phyloP scores from a whole-genome alignment of 2,113 vertebrate species.

The Cinclus mexicanus region DNA sequence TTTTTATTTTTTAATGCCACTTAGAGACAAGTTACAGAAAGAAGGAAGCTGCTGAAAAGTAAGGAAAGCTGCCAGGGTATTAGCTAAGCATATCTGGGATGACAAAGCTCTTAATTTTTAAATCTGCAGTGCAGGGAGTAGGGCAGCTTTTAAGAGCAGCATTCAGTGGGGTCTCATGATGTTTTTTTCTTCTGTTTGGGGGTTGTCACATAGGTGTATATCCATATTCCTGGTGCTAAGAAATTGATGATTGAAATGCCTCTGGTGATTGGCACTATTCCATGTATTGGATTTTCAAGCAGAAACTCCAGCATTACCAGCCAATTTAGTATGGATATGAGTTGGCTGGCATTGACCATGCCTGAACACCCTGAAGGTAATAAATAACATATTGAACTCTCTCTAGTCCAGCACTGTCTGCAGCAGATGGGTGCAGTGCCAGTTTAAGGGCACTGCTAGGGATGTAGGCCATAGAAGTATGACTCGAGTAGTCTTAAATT shows the following conservation, averaged over 20 bases:
- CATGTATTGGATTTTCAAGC: slow-evolving; percentile 77
- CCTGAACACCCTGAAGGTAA: slow-evolving; percentile 86
- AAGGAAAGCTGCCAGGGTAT: background rate
- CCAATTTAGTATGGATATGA: slow-evolving; percentile 79
- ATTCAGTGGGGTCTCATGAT: background rate
- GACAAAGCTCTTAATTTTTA: background rate
- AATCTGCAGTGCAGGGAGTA: background rate
- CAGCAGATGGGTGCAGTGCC: background rate
- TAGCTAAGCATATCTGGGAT: background rate
- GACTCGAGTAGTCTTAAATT: background rate
- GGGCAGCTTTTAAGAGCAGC: background rate
- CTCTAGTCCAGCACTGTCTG: background rate
- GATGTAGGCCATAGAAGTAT: background rate
- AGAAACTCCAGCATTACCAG: slow-evolving; percentile 76
- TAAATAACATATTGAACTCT: background rate
- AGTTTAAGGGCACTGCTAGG: background rate
- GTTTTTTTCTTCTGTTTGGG: slow-evolving; percentile 7
- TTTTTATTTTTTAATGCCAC: background rate
- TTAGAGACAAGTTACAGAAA: background rate
- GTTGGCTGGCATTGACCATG: slow-evolving; percentile 78
- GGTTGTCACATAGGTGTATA: slow-evolving; percentile 75
- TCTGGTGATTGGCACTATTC: slow-evolving; percentile 84
- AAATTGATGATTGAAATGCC: slow-evolving; percentile 83
- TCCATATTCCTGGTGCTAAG: slow-evolving; percentile 86
- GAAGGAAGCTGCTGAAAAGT: background rate